phyloP scores from a whole-genome alignment of 2,113 vertebrate species.

The Rhinolophus sinicus region DNA sequence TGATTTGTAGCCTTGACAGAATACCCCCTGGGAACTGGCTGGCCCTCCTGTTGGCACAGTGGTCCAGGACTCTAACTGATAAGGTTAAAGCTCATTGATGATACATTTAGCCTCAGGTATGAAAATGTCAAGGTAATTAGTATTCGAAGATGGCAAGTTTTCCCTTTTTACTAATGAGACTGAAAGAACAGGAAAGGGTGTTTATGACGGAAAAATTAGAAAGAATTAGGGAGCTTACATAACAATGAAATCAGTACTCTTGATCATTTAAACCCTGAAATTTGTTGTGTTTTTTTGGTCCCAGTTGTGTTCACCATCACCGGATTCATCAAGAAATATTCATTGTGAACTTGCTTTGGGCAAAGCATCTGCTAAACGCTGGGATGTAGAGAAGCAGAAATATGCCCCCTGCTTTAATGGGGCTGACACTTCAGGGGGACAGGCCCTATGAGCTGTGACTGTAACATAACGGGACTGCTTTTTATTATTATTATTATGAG shows the following conservation, averaged over 20 bases:
- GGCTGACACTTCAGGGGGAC: not conserved
- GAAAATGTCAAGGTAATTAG: constrained; percentile 66
- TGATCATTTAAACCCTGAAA: not conserved
- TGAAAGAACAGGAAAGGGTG: not conserved
- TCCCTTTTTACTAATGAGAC: constrained; percentile 38
- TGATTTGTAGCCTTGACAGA: not conserved
- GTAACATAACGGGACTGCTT: not conserved
- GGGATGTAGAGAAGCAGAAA: not conserved
- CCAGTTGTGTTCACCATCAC: not conserved
- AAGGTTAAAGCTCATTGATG: constrained; percentile 60
- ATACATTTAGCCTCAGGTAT: constrained; percentile 34
- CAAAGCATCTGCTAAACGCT: not conserved
- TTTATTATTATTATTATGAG: not conserved
- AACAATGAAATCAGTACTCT: not conserved
- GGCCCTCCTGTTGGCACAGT: not conserved
- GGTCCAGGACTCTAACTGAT: not conserved
- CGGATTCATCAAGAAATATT: not conserved
- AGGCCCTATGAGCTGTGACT: not conserved
- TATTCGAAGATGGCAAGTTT: constrained; percentile 1
- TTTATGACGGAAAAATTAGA: not conserved
- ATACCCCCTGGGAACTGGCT: not conserved
- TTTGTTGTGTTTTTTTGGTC: not conserved
- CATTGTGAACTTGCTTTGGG: not conserved
- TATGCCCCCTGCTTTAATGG: not conserved
- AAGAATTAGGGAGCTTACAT: not conserved